Percentiles rank a stretch among this genome's conserved stretches.
Conservation (phyloP, 2,113 vertebrate species). For the Mionectes macconnelli region DNA sequence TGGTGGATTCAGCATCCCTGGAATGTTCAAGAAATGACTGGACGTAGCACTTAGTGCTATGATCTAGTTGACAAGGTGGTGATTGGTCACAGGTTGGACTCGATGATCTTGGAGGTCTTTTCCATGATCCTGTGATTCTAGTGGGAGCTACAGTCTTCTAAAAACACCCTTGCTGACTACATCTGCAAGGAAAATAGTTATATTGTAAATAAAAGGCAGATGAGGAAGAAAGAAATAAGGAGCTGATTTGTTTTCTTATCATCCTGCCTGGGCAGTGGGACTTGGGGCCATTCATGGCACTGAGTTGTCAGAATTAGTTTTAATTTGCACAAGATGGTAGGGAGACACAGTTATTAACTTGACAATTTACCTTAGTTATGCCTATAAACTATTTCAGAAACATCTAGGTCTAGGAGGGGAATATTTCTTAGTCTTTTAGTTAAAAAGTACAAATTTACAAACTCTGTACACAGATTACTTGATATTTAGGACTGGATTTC, state of each 20-base stretch:
- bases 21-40: background rate
- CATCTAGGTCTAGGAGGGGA: background rate
- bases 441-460: background rate
- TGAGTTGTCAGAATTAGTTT: background rate
- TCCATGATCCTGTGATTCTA: background rate
- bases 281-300: background rate
- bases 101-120: background rate
- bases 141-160: background rate
- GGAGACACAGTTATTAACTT: background rate
- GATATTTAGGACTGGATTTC: background rate
- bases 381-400: background rate
- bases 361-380: background rate
- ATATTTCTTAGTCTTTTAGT: background rate
- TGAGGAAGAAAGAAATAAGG: background rate
- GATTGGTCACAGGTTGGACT: background rate
- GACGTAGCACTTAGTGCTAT: rapidly evolving
- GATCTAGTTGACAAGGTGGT: background rate
- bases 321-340: background rate
- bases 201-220: background rate
- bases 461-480: background rate
- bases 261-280: background rate
- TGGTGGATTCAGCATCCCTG: background rate
- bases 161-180: background rate
- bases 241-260: background rate
- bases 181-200: background rate